Base-by-base conservation (phyloP, 23 tunicate genomes). In the Aplidium turbinatum region DNA sequence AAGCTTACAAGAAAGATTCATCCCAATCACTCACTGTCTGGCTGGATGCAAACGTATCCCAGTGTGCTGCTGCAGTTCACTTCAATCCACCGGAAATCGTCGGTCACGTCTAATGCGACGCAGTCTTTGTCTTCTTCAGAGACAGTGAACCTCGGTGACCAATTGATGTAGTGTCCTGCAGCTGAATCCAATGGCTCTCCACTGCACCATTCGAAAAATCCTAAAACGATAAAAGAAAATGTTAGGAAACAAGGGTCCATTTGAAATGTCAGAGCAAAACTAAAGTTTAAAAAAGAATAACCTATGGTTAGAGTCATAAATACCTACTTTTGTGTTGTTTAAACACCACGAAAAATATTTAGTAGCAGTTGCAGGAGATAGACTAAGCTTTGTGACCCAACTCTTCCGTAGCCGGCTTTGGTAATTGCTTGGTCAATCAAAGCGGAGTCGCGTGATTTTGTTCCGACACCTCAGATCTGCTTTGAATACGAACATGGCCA, bases 131-230 rank as follows among this genome's bases (percentile, higher is more conserved):
- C 34, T 0, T 78, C 35, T 19, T 73, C 63, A 23, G 82, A 25
- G 1, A 48, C 56, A 16, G 50, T 29, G 30, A 30, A 33, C 0
- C n/a, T 42, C 1, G 64, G 57, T 0, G 80, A 45, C 94, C 94
- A 87, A 42, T 72, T 74, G 6, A 72, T 54, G 78, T 58, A 65
- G 24, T 56, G 57, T 25, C 68, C 68, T 6, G 58, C 7, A 3
- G 23, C 53, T 26, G 24, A 7, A 30, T 73, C 82, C 7, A 64
- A 75, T 19, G 96, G 87, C 50, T 81, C 96, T 1, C 96, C 96
- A 81, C 76, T 69, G 0, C 62, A 52, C 96, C 96, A 88, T 45
- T 67, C 73, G 64, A 51, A 87, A 11, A 61, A 46, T 19, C 94
- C 94, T 87, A 7, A 38, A 22, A 68, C 29, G 18, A 31, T 0